Conservation (phyloP, 2,113 vertebrate species). For the Perccottus glenii region DNA sequence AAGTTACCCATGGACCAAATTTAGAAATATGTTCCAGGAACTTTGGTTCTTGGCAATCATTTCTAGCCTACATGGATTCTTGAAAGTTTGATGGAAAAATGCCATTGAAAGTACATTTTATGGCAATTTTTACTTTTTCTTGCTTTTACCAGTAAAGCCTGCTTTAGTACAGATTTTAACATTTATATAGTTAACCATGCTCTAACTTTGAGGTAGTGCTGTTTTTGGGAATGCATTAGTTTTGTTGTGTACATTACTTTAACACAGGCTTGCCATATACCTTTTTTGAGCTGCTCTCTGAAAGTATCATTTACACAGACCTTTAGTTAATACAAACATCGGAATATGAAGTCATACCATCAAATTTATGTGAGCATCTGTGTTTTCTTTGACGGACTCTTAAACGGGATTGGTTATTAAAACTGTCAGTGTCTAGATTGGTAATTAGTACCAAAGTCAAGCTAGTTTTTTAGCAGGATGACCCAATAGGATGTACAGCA, state of each 20-base stretch:
- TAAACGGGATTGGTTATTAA: no score
- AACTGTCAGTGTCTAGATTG: no score
- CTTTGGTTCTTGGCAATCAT: slow-evolving; percentile 8
- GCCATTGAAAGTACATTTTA: background rate
- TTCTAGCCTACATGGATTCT: background rate
- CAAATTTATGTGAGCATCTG: no score
- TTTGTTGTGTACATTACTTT: background rate
- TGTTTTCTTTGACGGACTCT: no score
- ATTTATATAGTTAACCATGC: background rate
- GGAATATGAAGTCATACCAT: no score
- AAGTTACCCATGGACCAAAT: background rate
- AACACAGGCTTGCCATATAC: background rate
- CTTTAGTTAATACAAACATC: no score
- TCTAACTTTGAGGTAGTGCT: background rate
- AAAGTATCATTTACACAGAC: no score
- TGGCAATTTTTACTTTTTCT: slow-evolving; percentile 4
- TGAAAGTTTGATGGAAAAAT: slow-evolving; percentile 1
- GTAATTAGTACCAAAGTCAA: no score
- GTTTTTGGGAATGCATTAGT: background rate
- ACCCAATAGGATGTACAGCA: background rate
- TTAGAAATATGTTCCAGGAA: slow-evolving; percentile 5
- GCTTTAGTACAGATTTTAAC: no score
- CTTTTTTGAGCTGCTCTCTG: no score
- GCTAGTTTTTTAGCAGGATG: no score
- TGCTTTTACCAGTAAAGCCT: no score